These are phyloP conservation scores for Pipistrellus pygmaeus DNA, from an alignment of 2,797 vertebrate species.

Conservation along the genomic window DNA sequence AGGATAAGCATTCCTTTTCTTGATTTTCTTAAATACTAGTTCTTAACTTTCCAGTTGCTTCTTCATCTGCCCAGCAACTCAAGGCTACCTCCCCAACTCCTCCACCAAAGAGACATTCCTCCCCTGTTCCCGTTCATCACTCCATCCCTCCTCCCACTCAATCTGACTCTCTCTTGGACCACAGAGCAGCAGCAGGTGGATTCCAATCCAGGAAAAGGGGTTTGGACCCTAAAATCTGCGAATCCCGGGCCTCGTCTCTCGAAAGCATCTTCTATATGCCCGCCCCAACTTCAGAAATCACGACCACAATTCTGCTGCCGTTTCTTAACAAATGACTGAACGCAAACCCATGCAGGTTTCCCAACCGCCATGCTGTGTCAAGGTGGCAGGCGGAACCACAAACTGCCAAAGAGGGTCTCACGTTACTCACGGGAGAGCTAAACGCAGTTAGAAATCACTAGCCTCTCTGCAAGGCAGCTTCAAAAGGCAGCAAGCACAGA, in stretches of 20 bases:
- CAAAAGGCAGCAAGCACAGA: background rate
- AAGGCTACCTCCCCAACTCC: background rate
- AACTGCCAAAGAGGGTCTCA: background rate
- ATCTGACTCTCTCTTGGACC: background rate
- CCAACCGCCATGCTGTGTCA: background rate
- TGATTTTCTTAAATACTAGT: background rate
- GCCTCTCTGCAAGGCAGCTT: background rate
- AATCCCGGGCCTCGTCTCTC: background rate
- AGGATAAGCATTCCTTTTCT: background rate
- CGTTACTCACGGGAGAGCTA: background rate
- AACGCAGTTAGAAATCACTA: background rate
- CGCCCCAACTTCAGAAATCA: background rate
- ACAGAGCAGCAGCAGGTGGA: background rate
- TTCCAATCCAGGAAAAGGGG: background rate
- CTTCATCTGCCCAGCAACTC: background rate
- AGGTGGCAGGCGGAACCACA: background rate
- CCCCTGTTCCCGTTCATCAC: background rate
- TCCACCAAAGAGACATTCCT: background rate
- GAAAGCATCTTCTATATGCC: background rate
- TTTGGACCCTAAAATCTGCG: background rate
- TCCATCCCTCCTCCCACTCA: background rate
- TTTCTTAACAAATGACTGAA: background rate
- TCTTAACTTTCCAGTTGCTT: conserved; percentile 7
- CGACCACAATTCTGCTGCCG: background rate
- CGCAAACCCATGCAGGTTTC: background rate